Percentiles rank a stretch among this genome's conserved stretches.
These are phyloP conservation scores for Papilio polytes DNA, from an alignment of 1,140 invertebrate genomes.

Conservation along the genomic window DNA sequence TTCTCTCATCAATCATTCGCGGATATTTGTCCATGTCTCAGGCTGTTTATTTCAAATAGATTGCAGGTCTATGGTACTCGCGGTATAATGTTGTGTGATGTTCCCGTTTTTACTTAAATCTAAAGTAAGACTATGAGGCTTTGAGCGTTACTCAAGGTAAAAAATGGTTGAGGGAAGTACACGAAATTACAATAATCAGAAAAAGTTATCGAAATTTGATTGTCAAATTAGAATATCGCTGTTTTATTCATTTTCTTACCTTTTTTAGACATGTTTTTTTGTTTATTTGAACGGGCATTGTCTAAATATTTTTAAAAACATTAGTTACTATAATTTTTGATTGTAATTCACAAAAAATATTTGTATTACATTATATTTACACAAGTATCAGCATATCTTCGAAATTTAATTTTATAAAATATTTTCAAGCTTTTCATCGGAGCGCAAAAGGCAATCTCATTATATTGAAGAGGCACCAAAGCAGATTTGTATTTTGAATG, in stretches of 20 bases:
- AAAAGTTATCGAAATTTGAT: too few species aligned
- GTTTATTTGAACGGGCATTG: not conserved
- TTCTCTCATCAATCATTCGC: conserved; percentile 81
- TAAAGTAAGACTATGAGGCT: too few species aligned
- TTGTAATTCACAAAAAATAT: not conserved
- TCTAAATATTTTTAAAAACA: not conserved
- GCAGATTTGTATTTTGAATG: conserved; percentile 42
- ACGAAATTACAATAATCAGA: too few species aligned
- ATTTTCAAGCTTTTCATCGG: conserved; percentile 35
- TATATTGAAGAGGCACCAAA: conserved; percentile 42
- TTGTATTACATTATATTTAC: not conserved
- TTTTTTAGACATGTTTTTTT: not conserved
- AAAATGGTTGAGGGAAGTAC: too few species aligned
- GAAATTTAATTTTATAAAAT: conserved; percentile 39
- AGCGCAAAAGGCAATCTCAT: conserved; percentile 41
- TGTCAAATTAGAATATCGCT: too few species aligned
- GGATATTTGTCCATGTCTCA: conserved; percentile 83
- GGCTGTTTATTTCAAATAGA: conserved; percentile 82
- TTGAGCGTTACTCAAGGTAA: too few species aligned
- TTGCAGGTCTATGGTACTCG: conserved; percentile 67
- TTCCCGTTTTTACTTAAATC: not conserved
- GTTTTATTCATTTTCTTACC: not conserved
- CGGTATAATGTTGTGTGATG: conserved; percentile 62
- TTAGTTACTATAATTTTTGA: not conserved
- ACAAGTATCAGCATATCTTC: conserved; percentile 11